Percentiles rank a stretch among this genome's conserved stretches.
Conservation (phyloP, 2,888 invertebrate genomes). For the Acheta domesticus region DNA sequence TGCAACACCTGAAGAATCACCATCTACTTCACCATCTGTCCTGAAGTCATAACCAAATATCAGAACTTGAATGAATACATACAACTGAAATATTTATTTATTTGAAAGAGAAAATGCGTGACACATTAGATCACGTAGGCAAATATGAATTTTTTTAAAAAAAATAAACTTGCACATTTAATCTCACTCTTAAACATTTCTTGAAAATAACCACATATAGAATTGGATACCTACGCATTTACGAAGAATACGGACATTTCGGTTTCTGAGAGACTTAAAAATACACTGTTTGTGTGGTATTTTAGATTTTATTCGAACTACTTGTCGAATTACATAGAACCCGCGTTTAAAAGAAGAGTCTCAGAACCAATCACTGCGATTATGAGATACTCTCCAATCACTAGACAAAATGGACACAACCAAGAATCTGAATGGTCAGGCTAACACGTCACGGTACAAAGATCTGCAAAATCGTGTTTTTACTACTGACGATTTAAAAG, state of each 20-base stretch:
- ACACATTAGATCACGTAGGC: neutral
- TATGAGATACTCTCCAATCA: conserved; percentile 38
- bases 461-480: no score
- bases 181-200: no score
- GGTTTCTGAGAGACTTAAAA: neutral
- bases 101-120: neutral
- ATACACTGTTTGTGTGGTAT: neutral
- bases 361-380: conserved; percentile 38
- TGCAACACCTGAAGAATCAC: conserved; percentile 33
- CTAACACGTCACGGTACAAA: neutral
- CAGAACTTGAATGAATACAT: neutral
- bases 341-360: conserved; percentile 36
- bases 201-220: no score
- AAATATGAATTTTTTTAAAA: no score
- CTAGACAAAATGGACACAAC: conserved; percentile 33
- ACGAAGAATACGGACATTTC: conserved; percentile 70
- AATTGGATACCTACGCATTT: conserved; percentile 61
- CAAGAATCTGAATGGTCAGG: conserved; percentile 23
- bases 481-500: no score
- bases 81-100: neutral
- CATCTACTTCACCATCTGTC: conserved; percentile 47
- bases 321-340: conserved; percentile 34
- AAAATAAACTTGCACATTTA: no score
- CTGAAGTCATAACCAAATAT: conserved; percentile 39
- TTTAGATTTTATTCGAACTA: conserved; percentile 20